phyloP scores from a whole-genome alignment of 2,888 invertebrate genomes.

The Hydriomena furcata region DNA sequence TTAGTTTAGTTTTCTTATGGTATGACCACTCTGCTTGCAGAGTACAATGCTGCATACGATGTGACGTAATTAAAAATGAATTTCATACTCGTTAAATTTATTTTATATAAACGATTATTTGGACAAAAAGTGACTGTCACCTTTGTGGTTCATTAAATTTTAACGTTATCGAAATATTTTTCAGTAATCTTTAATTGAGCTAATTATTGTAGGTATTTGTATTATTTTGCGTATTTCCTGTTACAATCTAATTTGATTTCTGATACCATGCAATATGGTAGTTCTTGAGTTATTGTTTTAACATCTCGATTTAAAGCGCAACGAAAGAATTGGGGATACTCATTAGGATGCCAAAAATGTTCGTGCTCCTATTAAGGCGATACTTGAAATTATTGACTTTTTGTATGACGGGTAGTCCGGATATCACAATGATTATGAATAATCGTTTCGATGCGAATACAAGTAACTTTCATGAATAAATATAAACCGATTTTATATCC shows the following conservation, averaged over 20 bases:
- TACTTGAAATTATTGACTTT: no score
- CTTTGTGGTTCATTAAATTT: constrained; percentile 29
- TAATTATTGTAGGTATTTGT: no score
- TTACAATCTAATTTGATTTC: no score
- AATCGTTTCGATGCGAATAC: not conserved
- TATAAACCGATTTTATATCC: not conserved
- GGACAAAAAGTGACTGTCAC: constrained; percentile 27
- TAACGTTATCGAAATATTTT: not conserved
- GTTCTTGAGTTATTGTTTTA: no score
- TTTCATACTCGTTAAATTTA: constrained; percentile 5
- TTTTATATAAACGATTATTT: constrained; percentile 22
- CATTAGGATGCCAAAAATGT: no score
- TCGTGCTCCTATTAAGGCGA: no score
- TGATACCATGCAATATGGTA: no score
- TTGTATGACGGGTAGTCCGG: no score
- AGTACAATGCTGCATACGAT: not conserved
- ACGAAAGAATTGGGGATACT: no score
- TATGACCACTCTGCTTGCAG: not conserved
- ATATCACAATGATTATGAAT: not conserved
- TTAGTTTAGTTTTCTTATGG: constrained; percentile 9
- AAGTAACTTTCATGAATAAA: not conserved
- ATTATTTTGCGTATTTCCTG: no score
- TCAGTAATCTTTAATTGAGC: no score
- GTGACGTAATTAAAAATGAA: constrained; percentile 6
- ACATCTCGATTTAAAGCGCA: no score